A percentile compares a stretch with the other conserved stretches of the same genome.
phyloP scores from a whole-genome alignment of 2,797 vertebrate genomes.

The Tolypeutes matacus region DNA sequence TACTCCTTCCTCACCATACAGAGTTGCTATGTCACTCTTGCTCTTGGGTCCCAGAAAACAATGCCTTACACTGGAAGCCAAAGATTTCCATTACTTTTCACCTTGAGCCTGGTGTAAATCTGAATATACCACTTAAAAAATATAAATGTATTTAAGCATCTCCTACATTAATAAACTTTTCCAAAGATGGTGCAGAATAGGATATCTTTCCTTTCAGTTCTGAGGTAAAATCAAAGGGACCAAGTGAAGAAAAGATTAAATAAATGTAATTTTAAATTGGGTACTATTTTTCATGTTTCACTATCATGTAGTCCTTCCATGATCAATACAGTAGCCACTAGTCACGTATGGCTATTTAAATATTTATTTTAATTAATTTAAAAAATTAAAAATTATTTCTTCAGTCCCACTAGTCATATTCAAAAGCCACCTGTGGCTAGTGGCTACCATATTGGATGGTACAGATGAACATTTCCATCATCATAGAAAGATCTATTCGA shows the following conservation, averaged over 20 bases:
- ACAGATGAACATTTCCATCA: background rate
- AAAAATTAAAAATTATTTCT: background rate
- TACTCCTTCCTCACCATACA: no score
- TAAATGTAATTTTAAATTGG: background rate
- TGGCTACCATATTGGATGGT: background rate
- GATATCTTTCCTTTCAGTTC: constrained; percentile 1
- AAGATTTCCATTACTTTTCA: background rate
- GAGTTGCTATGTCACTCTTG: background rate
- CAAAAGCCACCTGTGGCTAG: background rate
- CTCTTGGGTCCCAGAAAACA: background rate
- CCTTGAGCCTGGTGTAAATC: background rate
- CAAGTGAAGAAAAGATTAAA: background rate
- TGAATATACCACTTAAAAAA: background rate
- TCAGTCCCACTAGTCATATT: background rate
- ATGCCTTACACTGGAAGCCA: background rate
- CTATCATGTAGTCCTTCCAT: background rate
- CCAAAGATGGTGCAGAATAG: background rate
- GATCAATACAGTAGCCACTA: background rate
- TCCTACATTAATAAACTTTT: background rate
- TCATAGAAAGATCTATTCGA: background rate
- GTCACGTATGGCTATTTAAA: background rate
- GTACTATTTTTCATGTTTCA: background rate
- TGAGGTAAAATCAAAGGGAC: background rate
- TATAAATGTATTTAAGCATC: background rate
- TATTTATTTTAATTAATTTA: constrained; percentile 9